phyloP scores from a whole-genome alignment of 2,888 invertebrate genomes.

The Platycheirus albimanus region DNA sequence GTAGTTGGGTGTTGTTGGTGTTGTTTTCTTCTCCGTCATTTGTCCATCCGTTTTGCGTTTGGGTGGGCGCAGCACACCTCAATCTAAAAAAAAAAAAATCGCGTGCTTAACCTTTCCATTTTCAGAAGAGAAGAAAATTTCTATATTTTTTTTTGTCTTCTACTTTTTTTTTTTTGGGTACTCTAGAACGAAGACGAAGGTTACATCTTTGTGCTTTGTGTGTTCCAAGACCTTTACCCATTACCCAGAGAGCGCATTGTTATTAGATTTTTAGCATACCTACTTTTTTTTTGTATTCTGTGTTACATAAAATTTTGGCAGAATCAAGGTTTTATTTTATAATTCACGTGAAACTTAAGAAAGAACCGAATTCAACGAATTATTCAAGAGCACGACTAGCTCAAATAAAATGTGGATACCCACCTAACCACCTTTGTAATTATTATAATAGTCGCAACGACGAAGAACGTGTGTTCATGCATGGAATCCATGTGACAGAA shows the following conservation, averaged over 20 bases:
- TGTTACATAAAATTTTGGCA: slow-evolving; percentile 25
- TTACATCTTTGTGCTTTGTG: slow-evolving; percentile 14
- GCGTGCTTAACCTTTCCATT: slow-evolving; percentile 67
- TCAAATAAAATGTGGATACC: neutral
- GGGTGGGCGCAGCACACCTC: slow-evolving; percentile 54
- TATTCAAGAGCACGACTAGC: neutral
- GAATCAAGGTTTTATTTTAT: neutral
- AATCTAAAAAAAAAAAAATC: slow-evolving; percentile 35
- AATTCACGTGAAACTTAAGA: neutral
- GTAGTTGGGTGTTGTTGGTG: neutral
- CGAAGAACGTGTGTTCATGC: slow-evolving; percentile 6
- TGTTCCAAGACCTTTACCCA: neutral
- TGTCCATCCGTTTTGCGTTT: neutral
- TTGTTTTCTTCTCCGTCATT: slow-evolving; percentile 13
- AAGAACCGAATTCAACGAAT: neutral
- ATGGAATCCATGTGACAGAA: no score
- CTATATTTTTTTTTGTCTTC: slow-evolving; percentile 16
- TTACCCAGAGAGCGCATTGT: slow-evolving; percentile 5
- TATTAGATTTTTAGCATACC: neutral
- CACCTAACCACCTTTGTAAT: neutral
- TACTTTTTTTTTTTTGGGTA: neutral
- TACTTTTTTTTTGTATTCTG: neutral
- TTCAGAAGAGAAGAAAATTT: slow-evolving; percentile 45
- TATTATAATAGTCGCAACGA: no score
- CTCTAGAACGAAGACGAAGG: neutral